Evolutionary conservation across 2,888 invertebrate genomes (phyloP), one percentile per base, ranked within the genome.

Genomic region (Ischnus inquisitorius): DNA sequence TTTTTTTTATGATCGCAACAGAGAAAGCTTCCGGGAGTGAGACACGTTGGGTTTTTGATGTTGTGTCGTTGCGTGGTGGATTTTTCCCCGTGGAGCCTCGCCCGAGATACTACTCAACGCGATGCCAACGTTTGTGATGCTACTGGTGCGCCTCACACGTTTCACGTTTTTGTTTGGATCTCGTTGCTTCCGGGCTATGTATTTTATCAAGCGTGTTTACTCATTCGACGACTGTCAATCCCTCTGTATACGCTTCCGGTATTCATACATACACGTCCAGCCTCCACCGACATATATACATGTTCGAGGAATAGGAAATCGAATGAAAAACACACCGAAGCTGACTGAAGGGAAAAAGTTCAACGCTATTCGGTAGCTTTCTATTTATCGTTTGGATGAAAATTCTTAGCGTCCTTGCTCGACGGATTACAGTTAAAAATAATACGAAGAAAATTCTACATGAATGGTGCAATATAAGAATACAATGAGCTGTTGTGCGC

Each of bases 141-240:
- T 54, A 54, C 54, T 22, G 54, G 54, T 22, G 22, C 34, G 34
- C 54, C 54, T 54, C 54, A 22, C 54, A 22, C 62, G 64, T 84
- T 64, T 81, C 60, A 28, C 60, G 46, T 77, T 77, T 67, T 28
- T 82, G 68, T 68, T 77, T 39, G 28, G 19, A 46, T 60, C 39
- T 14, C 39, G 41, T 25, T 60, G 34, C 46, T 28, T 6, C 41
- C 28, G 16, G 22, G 41, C 19, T 28, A 25, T 48, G 25, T 25
- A 16, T 72, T 57, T 57, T 39, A 8, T 67, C 57, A 46, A 22
- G 2, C 34, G 16, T 67, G 60, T 67, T 48, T 80, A 14, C 57
- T 34, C 77, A 10, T 10, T 28, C 25, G 46, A 77, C 67, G 34
- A 68, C 34, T 8, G 12, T 25, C 41, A 4, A 76, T 65, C 41